Base-by-base conservation (phyloP, 2,113 vertebrate species). In the Thalassoma bifasciatum region DNA sequence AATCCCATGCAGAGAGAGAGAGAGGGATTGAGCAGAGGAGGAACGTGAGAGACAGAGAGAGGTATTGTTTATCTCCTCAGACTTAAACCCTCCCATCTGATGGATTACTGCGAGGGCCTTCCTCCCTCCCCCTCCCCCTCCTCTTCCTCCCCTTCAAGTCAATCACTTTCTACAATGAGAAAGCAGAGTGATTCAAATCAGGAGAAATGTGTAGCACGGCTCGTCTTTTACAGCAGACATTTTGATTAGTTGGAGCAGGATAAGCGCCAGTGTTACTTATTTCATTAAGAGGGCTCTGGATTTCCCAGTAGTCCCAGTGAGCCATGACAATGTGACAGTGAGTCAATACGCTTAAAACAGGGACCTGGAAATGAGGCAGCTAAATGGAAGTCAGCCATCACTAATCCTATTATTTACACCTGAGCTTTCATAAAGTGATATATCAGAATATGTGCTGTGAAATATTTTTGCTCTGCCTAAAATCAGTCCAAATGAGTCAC, bases 11-110 rank as follows among this genome's bases (percentile, higher is more conserved):
- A 23, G n/a, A 66, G 38, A 6, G 38, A 23, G n/a, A 66, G 38
- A 6, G 38, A 67, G 38, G 49, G 78, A 72, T 52, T 63, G 77
- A 54, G 53, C 6, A 6, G 22, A 60, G 50, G 63, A 36, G 47
- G 46, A 74, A 58, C 1, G 19, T 42, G 82, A 78, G 60, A 63
- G 79, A 62, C 46, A 21, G 72, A 70, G 49, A n/a, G 51, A 56
- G 65, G 14, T 24, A 54, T 52, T 50, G 65, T 73, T 81, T 73
- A 79, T 86, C 75, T 64, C 69, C 47, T 74, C 52, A 77, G 34
- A 40, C 37, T 50, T 62, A 68, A 61, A 24, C 36, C 64, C 36
- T 47, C 75, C 34, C 77, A 24, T 40, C 12, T 38, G 23, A 12
- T 13, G 7, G 86, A 85, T 71, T 77, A 80, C 8, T 8, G 40